Percentiles rank a stretch among this genome's conserved stretches.
phyloP scores from a whole-genome alignment of 2,113 vertebrate genomes.

The Lutjanus erythropterus region DNA sequence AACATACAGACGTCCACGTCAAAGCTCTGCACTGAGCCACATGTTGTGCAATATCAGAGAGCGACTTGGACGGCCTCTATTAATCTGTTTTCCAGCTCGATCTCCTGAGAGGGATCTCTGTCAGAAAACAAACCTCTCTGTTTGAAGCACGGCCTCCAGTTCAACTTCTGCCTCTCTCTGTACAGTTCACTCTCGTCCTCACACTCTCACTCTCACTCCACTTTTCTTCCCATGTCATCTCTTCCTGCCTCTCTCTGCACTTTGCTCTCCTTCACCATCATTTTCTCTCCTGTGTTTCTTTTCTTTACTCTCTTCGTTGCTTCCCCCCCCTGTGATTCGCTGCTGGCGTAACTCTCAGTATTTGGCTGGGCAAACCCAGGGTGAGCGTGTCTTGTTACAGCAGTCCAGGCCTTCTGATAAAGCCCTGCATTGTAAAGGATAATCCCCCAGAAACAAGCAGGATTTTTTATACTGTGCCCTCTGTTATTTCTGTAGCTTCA shows the following conservation, averaged over 20 bases:
- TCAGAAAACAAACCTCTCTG: conserved; percentile 77
- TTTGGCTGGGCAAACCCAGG: conserved; percentile 62
- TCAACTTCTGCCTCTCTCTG: conserved; percentile 51
- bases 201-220: conserved; percentile 11
- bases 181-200: conserved; percentile 15
- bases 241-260: conserved; percentile 25
- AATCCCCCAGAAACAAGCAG: conserved; percentile 79
- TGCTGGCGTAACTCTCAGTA: conserved; percentile 44
- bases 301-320: conserved; percentile 39
- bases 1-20: background rate
- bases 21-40: conserved; percentile 26
- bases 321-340: conserved; percentile 31
- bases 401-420: conserved; percentile 66
- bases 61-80: conserved; percentile 59
- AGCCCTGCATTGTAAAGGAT: conserved; percentile 75
- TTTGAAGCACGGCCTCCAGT: conserved; percentile 62
- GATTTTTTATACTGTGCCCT: conserved; percentile 66
- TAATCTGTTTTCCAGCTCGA: conserved; percentile 76
- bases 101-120: conserved; percentile 79
- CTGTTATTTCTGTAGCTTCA: conserved; percentile 55
- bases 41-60: conserved; percentile 65
- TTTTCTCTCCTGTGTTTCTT: conserved; percentile 32
- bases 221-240: no score
- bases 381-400: conserved; percentile 81
- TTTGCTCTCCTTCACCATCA: conserved; percentile 34